A percentile compares a stretch with the other conserved stretches of the same genome.
These are phyloP conservation scores for Andrena cerasifolii DNA, from an alignment of 1,140 invertebrate species.

Conservation along the genomic window DNA sequence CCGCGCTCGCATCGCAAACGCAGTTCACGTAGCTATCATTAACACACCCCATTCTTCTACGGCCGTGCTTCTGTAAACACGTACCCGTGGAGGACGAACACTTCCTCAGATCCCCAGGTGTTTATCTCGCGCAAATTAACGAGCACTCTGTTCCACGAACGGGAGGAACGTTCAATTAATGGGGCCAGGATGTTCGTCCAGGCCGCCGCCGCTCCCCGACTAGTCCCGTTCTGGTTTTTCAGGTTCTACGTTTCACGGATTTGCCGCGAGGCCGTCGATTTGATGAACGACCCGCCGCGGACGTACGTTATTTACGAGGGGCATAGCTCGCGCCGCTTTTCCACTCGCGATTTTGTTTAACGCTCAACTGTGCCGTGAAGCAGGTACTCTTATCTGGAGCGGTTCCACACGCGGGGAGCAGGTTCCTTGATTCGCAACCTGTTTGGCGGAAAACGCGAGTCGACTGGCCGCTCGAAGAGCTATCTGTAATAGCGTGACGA, in stretches of 20 bases:
- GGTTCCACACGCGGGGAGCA: background rate
- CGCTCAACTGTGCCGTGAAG: too few relatives aligned
- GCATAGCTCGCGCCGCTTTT: background rate
- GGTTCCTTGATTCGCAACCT: background rate
- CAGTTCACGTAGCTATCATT: slow-evolving; percentile 13
- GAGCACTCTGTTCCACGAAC: slow-evolving; percentile 26
- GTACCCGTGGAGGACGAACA: slow-evolving; percentile 9
- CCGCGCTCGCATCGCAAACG: slow-evolving; percentile 1
- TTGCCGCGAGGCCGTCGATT: background rate
- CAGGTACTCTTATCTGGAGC: background rate
- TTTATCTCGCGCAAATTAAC: slow-evolving; percentile 40
- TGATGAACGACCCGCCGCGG: slow-evolving; percentile 22
- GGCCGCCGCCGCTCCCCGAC: background rate
- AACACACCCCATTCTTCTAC: slow-evolving; percentile 15
- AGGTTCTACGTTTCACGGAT: slow-evolving; percentile 35
- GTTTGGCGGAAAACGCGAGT: background rate
- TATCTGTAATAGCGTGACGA: too few relatives aligned
- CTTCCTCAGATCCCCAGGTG: slow-evolving; percentile 25
- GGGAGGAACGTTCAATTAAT: slow-evolving; percentile 31
- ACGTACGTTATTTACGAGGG: slow-evolving; percentile 10
- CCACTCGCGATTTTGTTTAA: background rate
- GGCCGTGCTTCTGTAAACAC: slow-evolving; percentile 16
- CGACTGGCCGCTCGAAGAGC: too few relatives aligned
- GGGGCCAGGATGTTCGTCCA: slow-evolving; percentile 19
- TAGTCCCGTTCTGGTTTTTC: slow-evolving; percentile 33